Base-by-base conservation (phyloP, 2,888 invertebrate genomes). In the Drosophila kanekoi region DNA sequence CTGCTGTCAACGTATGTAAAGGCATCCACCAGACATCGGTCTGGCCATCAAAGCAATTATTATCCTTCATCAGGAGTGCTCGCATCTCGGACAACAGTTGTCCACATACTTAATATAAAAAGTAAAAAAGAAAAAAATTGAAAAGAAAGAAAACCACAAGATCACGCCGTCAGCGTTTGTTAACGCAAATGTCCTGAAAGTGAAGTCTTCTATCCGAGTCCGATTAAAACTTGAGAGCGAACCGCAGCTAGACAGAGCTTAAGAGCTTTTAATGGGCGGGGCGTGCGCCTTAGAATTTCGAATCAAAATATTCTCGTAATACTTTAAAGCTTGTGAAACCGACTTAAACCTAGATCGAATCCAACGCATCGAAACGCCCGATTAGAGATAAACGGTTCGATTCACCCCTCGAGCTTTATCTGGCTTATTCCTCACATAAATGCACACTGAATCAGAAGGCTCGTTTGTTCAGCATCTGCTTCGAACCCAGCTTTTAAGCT, bases 11-110 rank as follows among this genome's bases (percentile, higher is more conserved):
- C 44, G 51, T 45, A 41, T 28, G 45, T 37, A 49, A 56, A 58
- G 48, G 64, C 61, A 53, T 60, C 57, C 62, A 49, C 48, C 73
- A 68, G 64, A 64, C 58, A 68, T 58, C 57, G 40, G 48, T 51
- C 43, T 70, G 72, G 41, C 54, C 41, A 59, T 52, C 61, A 61
- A 56, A 78, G 66, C 88, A 87, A 87, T 85, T 87, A 85, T 87
- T 77, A 83, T 87, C 81, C 81, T 68, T 66, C 62, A 73, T 66
- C 66, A 75, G 52, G 44, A 59, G 47, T 43, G 38, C 51, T 62
- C 35, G 52, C 60, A 49, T 47, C 64, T 33, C 48, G 45, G 61
- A 77, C 70, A 79, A 67, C 77, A 67, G 79, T 77, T 79, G 79
- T 70, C 52, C 61, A 58, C 54, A 48, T 61, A 23, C 23, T 23